Percentiles rank a stretch among this genome's conserved stretches.
Evolutionary conservation across 2,888 invertebrate species (phyloP).

Genomic region (Steinernema carpocapsae): DNA sequence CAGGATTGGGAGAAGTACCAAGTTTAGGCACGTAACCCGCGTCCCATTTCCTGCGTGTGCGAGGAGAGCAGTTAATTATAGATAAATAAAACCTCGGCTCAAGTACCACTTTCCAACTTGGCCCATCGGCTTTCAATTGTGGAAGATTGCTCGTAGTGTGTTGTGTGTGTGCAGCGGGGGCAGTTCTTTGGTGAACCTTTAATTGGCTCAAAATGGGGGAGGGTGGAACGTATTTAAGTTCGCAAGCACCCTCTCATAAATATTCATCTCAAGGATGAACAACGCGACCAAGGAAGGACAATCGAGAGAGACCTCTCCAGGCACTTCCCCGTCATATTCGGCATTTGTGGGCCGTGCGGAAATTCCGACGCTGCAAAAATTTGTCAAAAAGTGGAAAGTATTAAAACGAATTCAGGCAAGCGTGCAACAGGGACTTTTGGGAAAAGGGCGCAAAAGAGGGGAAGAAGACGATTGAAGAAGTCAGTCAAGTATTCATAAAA

Average conservation of each 20-base stretch:
- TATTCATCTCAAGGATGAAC: conserved; percentile 11
- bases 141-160: background rate
- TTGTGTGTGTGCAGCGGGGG: background rate
- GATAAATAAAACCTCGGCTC: conserved; percentile 26
- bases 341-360: background rate
- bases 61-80: background rate
- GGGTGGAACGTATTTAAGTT: conserved; percentile 21
- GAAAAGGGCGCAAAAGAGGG: background rate
- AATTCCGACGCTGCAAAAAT: no score
- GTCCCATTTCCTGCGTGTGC: background rate
- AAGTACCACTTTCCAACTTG: conserved; percentile 6
- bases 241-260: conserved; percentile 34
- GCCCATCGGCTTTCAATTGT: background rate
- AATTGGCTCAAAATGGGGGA: conserved; percentile 23
- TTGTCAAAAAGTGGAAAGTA: no score
- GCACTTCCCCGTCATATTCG: background rate
- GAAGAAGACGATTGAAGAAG: conserved; percentile 24
- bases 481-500: conserved; percentile 32
- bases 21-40: no score
- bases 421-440: background rate
- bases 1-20: no score
- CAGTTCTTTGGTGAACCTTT: conserved; percentile 26
- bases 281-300: background rate
- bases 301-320: background rate
- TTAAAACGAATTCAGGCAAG: background rate